These are phyloP conservation scores for Capreolus pygargus DNA, from an alignment of 2,113 vertebrate genomes.

Conservation along the genomic window DNA sequence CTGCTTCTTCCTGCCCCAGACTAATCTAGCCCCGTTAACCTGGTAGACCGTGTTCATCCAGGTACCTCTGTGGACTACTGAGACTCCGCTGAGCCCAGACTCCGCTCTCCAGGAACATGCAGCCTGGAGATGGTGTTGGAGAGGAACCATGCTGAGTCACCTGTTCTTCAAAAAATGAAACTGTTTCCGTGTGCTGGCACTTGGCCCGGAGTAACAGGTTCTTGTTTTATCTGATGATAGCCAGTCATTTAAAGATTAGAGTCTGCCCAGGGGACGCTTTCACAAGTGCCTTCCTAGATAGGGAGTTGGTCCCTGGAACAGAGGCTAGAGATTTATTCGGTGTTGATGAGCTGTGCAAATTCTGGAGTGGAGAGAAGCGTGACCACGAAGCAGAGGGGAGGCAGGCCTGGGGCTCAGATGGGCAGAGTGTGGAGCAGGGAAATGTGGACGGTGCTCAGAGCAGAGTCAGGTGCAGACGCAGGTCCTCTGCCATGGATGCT, in stretches of 20 bases:
- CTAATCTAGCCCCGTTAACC: neutral
- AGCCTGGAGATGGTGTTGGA: neutral
- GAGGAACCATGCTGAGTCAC: neutral
- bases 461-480: neutral
- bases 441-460: neutral
- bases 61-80: neutral
- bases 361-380: neutral
- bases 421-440: neutral
- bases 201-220: constrained; percentile 6
- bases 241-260: neutral
- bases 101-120: constrained; percentile 23
- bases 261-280: neutral
- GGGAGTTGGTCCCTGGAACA: neutral
- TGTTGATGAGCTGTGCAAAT: neutral
- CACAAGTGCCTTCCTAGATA: neutral
- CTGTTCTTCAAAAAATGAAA: neutral
- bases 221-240: neutral
- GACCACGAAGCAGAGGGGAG: neutral
- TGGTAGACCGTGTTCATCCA: neutral
- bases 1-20: neutral
- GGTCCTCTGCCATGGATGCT: neutral
- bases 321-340: neutral
- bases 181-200: constrained; percentile 42
- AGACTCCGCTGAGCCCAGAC: neutral
- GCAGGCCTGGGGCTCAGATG: neutral